Evolutionary conservation across 2,797 vertebrate genomes (phyloP).

Genomic region (Brachymystax lenok): DNA sequence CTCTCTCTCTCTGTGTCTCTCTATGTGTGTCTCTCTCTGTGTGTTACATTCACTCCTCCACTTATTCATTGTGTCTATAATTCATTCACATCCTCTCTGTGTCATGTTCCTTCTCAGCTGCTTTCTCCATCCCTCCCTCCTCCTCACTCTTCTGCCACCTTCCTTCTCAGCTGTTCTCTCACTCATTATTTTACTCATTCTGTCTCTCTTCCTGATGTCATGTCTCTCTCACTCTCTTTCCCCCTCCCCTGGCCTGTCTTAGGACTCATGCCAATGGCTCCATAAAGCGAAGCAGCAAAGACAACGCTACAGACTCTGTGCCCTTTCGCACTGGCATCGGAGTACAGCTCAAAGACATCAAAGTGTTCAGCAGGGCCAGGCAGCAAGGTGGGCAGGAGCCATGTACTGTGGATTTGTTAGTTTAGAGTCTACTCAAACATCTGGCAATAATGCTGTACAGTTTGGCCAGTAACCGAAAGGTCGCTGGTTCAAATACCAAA

Average conservation of each 20-base stretch:
- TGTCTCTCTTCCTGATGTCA: neutral
- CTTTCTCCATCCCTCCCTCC: neutral
- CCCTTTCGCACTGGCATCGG: constrained; percentile 84
- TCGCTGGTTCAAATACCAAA: neutral
- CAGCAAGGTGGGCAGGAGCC: constrained; percentile 76
- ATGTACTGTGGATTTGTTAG: neutral
- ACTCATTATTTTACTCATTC: neutral
- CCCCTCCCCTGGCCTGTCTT: neutral
- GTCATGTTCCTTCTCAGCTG: neutral
- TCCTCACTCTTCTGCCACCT: neutral
- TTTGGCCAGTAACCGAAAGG: neutral
- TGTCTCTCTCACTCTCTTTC: constrained; percentile 22
- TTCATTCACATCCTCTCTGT: neutral
- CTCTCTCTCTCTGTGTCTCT: fast-evolving
- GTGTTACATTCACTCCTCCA: neutral
- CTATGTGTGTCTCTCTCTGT: no score
- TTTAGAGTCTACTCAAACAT: neutral
- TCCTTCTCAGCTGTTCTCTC: neutral
- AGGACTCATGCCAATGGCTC: constrained; percentile 88
- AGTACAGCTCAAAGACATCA: constrained; percentile 88
- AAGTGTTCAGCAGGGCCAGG: constrained; percentile 85
- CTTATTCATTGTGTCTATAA: neutral
- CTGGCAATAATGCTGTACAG: neutral
- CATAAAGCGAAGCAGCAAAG: constrained; percentile 86
- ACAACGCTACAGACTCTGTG: constrained; percentile 83